A percentile compares a stretch with the other conserved stretches of the same genome.
Conservation (phyloP, 2,888 invertebrate genomes). For the Helicoverpa assulta region DNA sequence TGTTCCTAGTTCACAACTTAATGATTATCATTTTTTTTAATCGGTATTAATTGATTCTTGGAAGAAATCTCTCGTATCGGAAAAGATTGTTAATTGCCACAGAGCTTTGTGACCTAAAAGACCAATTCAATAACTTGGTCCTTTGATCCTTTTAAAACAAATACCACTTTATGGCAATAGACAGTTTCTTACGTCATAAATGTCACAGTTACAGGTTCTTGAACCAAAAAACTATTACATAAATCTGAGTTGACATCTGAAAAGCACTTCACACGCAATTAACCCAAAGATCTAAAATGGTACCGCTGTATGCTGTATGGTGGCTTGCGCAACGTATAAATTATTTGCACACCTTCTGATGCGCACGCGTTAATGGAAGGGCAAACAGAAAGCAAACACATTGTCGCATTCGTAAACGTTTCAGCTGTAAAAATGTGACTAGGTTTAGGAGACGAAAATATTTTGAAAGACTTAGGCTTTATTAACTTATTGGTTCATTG, state of each 20-base stretch:
- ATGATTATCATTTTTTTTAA: constrained; percentile 38
- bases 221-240: constrained; percentile 14
- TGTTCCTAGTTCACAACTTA: constrained; percentile 52
- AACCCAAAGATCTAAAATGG: constrained; percentile 48
- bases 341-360: constrained; percentile 43
- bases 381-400: constrained; percentile 30
- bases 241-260: constrained; percentile 15
- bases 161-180: neutral
- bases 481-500: too few relatives aligned
- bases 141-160: neutral
- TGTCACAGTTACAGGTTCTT: constrained; percentile 1
- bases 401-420: constrained; percentile 8
- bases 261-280: constrained; percentile 64
- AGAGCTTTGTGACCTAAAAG: neutral
- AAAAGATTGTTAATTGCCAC: neutral
- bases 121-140: neutral
- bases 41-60: constrained; percentile 4
- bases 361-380: constrained; percentile 23
- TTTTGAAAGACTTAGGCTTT: too few relatives aligned
- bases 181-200: constrained; percentile 16
- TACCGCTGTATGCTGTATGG: constrained; percentile 7
- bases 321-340: constrained; percentile 22
- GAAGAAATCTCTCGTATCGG: neutral
- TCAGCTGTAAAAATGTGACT: neutral
- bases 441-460: neutral